These are phyloP conservation scores for Geophilus truncorum DNA, from an alignment of 2,888 invertebrate genomes.

Conservation along the genomic window DNA sequence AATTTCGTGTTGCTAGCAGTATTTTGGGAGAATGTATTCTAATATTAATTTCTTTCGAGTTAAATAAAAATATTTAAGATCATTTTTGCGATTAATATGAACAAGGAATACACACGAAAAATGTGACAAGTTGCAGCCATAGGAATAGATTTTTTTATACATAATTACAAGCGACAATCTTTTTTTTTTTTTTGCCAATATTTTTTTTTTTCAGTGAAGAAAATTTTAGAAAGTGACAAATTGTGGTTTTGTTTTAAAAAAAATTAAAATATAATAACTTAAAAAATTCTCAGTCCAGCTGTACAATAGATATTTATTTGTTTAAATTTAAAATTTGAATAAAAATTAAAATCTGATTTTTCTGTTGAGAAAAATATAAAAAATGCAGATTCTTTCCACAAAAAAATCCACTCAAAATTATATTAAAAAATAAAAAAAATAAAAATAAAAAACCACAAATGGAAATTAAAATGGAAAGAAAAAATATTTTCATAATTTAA, in stretches of 20 bases:
- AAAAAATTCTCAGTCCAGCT: constrained; percentile 16
- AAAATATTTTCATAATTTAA: neutral
- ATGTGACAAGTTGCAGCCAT: constrained; percentile 1
- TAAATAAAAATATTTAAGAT: constrained; percentile 1
- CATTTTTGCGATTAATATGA: neutral
- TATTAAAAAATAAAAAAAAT: too few relatives aligned
- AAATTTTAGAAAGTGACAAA: neutral
- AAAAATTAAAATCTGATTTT: neutral
- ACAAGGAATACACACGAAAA: constrained; percentile 6
- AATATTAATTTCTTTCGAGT: neutral
- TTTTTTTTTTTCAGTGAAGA: neutral
- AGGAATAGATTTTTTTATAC: constrained; percentile 4
- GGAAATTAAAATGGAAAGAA: neutral
- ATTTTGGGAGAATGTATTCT: neutral
- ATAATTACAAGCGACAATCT: constrained; percentile 2
- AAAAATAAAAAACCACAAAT: neutral
- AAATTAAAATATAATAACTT: neutral
- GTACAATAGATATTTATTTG: neutral
- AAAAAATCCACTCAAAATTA: neutral
- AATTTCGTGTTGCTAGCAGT: neutral
- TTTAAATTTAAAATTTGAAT: neutral
- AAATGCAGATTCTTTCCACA: neutral
- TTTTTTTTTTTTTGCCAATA: neutral
- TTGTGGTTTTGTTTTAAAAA: neutral
- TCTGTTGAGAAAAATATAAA: neutral